Base-by-base conservation (phyloP, 2,888 invertebrate genomes). In the Synergus japonicus region DNA sequence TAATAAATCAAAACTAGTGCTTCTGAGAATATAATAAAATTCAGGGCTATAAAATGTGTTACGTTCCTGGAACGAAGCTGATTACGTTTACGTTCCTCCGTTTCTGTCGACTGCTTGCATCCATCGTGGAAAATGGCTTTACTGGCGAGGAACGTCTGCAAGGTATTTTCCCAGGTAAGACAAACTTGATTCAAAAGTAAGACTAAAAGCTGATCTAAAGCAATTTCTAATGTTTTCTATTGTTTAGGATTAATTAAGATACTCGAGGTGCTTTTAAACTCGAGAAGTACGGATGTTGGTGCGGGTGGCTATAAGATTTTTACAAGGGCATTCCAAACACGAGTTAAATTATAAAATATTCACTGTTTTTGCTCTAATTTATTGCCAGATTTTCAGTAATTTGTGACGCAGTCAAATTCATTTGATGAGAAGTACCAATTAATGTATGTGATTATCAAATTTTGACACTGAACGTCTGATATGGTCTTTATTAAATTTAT, bases 81-180 rank as follows among this genome's bases (percentile, higher is more conserved):
- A 73, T 73, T n/a, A 73, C 8, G 54, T 37, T 37, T 22, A 22
- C 22, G 22, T 22, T 22, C 22, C 22, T 22, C 22, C 22, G 22
- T 29, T 29, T 2, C 22, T 29, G 22, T 29, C 22, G 46, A 80
- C 60, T 37, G 37, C 82, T 73, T 29, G 76, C 77, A 60, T 85
- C 76, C 81, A 80, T 84, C 79, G 84, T 85, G 78, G 77, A 83
- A 83, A 81, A 83, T 83, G 83, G 83, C 83, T 81, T 58, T 83
- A 77, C 58, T 83, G 77, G 83, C 79, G 67, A 80, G 83, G 73
- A 83, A 83, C 73, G 82, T 83, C 81, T 83, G 82, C 78, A 76
- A 73, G 64, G 73, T 79, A 77, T 81, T 83, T 79, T 81, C 81
- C 43, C 83, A 83, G 82, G 83, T 83, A 81, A 80, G 15, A 43